phyloP scores from a whole-genome alignment of 2,888 invertebrate species.

The Ichneumoninae sp. region DNA sequence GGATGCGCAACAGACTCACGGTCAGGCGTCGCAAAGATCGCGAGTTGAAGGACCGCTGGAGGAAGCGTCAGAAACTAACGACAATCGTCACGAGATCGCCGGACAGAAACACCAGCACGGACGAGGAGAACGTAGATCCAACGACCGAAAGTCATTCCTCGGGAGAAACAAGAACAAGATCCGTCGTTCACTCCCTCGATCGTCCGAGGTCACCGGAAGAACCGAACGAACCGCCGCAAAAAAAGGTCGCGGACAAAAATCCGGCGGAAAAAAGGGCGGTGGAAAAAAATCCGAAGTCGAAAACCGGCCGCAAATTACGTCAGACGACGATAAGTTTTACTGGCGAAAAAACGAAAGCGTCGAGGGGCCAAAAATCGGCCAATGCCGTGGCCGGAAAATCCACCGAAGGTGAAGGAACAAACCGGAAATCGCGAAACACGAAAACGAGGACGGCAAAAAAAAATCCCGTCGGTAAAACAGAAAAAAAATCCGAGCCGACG shows the following conservation, averaged over 20 bases:
- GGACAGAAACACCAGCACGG: not conserved
- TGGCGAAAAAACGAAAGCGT: not conserved
- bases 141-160: not conserved
- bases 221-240: not conserved
- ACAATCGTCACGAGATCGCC: not conserved
- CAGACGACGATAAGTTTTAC: slow-evolving; percentile 10
- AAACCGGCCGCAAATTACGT: not conserved
- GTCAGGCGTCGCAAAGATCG: slow-evolving; percentile 10
- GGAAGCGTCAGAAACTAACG: not conserved
- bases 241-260: not conserved
- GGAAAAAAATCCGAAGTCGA: not conserved
- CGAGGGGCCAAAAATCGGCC: not conserved
- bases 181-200: too few relatives aligned
- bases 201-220: not conserved
- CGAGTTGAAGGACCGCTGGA: not conserved
- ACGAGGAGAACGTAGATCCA: not conserved
- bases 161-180: not conserved
- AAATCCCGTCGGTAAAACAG: not conserved
- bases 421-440: not conserved
- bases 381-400: not conserved
- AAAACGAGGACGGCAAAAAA: not conserved
- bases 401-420: too few relatives aligned
- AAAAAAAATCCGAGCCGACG: not conserved
- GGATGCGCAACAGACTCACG: not conserved
- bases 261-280: too few relatives aligned